A percentile compares a stretch with the other conserved stretches of the same genome.
Conservation (phyloP, 2,113 vertebrate genomes). For the Corythaixoides concolor region DNA sequence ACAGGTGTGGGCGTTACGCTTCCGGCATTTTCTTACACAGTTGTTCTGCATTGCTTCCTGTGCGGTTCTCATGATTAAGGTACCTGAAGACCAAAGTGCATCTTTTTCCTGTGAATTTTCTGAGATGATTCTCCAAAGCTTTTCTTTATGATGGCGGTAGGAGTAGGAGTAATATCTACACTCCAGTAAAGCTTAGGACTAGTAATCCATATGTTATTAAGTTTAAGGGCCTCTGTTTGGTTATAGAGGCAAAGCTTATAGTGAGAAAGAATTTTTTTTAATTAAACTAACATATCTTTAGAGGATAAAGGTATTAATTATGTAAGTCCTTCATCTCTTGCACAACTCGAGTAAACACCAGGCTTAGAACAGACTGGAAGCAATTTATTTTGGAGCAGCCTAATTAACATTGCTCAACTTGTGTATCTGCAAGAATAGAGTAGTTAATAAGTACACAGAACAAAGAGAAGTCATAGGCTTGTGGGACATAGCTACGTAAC, state of each 20-base stretch:
- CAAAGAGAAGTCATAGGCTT: not conserved
- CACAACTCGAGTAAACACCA: not conserved
- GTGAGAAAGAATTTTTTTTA: not conserved
- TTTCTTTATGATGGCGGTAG: not conserved
- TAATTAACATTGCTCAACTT: not conserved
- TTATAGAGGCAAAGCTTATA: not conserved
- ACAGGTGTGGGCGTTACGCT: rapidly evolving
- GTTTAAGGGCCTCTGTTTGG: not conserved
- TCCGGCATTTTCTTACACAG: not conserved
- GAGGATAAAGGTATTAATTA: not conserved
- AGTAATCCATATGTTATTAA: not conserved
- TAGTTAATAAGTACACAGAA: not conserved
- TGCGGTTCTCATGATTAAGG: not conserved
- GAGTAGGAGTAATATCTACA: not conserved
- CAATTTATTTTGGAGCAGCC: not conserved
- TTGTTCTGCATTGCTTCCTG: not conserved
- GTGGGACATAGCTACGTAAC: not conserved
- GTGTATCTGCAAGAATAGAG: not conserved
- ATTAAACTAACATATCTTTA: not conserved
- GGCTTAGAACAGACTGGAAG: not conserved
- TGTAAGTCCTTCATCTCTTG: not conserved
- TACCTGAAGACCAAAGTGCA: not conserved
- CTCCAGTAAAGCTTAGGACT: not conserved
- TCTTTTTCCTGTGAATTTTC: not conserved
- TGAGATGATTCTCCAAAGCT: not conserved